Evolutionary conservation across 2,888 invertebrate genomes (phyloP), one percentile per base, ranked within the genome.

Genomic region (Polia nebulosa): DNA sequence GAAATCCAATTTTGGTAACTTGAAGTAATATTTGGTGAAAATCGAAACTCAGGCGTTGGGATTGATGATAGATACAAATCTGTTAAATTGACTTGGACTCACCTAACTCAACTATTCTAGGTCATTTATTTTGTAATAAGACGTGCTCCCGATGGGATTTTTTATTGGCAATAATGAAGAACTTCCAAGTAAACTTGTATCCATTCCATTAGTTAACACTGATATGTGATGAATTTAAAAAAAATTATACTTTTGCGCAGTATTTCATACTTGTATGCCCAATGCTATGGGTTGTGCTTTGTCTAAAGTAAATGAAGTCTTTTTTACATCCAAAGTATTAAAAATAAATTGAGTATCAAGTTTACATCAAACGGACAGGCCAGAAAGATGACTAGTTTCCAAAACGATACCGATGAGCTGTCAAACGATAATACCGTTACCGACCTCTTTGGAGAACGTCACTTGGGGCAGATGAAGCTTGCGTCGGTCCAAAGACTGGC

Each of bases 401-500:
- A 74, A 75, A 72, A 75, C 63, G 62, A 81, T 72, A 75, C 25
- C 44, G 62, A 76, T 76, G 71, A 73, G 68, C 60, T 72, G 62
- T 96, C 95, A 98, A 85, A 98, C 98, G 87, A 98, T 97, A 86
- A 98, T 97, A 76, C 98, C 98, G 86, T 97, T 97, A 97, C 98
- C 98, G 97, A 98, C 98, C 98, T 98, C 98, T 92, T 98, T 97
- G 90, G 97, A 98, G 95, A 98, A 98, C 61, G 98, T 98, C 90
- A 98, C 98, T 96, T 98, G 98, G 25, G 98, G 97, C 85, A 98
- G 94, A 85, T 97, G 96, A 27, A 97, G 95, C 86, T 97, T 97
- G 91, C 97, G 96, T 86, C 97, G 92, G 87, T 97, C 97, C 25
- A 96, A 88, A 1, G 95, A 95, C 82, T 96, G 95, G 77, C 97